Evolutionary conservation across 2,797 vertebrate species (phyloP), one percentile per base, ranked within the genome.

Genomic region (Rhincodon typus): DNA sequence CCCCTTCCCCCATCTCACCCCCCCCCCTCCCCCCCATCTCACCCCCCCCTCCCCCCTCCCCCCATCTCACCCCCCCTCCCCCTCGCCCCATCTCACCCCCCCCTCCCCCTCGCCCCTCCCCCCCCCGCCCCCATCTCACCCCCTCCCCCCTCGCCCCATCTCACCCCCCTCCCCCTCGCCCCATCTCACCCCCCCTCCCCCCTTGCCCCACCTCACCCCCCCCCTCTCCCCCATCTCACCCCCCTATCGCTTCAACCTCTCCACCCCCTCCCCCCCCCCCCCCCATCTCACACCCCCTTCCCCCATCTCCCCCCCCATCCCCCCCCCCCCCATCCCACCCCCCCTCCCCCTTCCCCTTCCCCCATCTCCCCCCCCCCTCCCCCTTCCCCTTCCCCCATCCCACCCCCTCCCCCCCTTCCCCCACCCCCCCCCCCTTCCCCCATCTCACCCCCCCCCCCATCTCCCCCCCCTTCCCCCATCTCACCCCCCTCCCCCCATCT

Each of bases 181-280:
- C 79, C 79, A 0, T 4, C 38, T 13, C n/a, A 4, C 79, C 79
- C 4, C n/a, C 17, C 8, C 42, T 0, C 50, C 1, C 46, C 46
- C 82, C 82, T 19, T 1, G 2, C 21, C 0, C 3, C 1, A 0
- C 23, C 46, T 1, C 5, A 21, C 0, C 84, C 19, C 2, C 13
- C 5, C 2, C n/a, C 1, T 23, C 38, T 3, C n/a, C 12, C 46
- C 46, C 1, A 1, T 3, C 46, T 3, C 3, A 1, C 46, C 5
- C 82, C 19, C 38, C 15, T 21, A 4, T 12, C 5, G 38, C 17
- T 1, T 2, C 7, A 23, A 2, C 27, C 10, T 2, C 2, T 5
- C 86, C 3, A 0, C 21, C 19, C 84, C 15, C 42, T 21, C n/a
- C 5, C 25, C 0, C 30, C 86, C 6, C 7, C 21, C 19, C 1